phyloP scores from a whole-genome alignment of 2,888 invertebrate genomes.

The Protodeltote pygarga region DNA sequence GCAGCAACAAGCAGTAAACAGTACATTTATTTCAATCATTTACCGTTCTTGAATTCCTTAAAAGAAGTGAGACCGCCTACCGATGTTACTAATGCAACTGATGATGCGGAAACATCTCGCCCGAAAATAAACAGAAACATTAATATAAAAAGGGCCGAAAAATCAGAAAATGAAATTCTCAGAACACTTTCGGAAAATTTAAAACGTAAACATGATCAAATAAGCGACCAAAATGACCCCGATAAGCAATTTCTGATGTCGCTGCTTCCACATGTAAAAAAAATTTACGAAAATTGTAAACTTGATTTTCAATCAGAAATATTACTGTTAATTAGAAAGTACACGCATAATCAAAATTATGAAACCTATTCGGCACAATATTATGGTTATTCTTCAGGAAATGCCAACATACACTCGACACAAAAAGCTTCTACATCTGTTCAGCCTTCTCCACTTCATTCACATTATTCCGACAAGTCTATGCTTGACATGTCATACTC shows the following conservation, averaged over 20 bases:
- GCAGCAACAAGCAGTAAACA: constrained; percentile 47
- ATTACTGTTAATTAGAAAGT: constrained; percentile 50
- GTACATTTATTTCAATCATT: constrained; percentile 48
- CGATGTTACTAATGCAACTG: constrained; percentile 34
- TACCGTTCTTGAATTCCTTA: constrained; percentile 47
- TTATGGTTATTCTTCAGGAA: constrained; percentile 48
- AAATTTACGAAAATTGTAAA: constrained; percentile 38
- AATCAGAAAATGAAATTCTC: constrained; percentile 49
- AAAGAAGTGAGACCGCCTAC: constrained; percentile 45
- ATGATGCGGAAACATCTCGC: constrained; percentile 51
- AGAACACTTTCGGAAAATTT: constrained; percentile 43
- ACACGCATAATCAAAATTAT: constrained; percentile 50
- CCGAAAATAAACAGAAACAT: constrained; percentile 48
- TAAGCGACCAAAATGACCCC: constrained; percentile 36
- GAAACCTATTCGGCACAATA: constrained; percentile 45
- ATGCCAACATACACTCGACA: constrained; percentile 41
- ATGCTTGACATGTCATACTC: constrained; percentile 47
- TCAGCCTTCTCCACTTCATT: constrained; percentile 44
- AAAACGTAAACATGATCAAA: constrained; percentile 47
- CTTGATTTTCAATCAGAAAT: constrained; percentile 42
- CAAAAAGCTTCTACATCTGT: constrained; percentile 45
- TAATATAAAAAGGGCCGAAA: constrained; percentile 39
- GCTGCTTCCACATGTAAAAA: constrained; percentile 45
- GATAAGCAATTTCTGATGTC: constrained; percentile 45
- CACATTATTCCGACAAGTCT: constrained; percentile 42